Evolutionary conservation across 1,140 invertebrate genomes (phyloP), one percentile per base, ranked within the genome.

Genomic region (Solen grandis): DNA sequence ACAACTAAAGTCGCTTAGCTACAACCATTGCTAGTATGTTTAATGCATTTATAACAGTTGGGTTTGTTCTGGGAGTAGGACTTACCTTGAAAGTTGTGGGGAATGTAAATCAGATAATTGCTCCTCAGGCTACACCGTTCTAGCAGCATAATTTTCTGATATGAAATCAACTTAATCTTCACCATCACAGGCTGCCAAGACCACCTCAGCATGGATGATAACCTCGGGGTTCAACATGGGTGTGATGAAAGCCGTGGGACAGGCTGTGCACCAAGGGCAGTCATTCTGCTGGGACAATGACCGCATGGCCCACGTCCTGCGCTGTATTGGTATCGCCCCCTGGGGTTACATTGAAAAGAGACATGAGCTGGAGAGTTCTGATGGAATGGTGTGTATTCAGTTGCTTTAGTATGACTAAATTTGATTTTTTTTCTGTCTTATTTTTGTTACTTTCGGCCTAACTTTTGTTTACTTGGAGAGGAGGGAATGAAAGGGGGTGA

Each of bases 291-390:
- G 88, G 88, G 85, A 88, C 63, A 83, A 90, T 25, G 84, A 90
- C 57, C 77, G 86, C 27, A 87, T 89, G 84, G 86, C 86, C 0
- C 89, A 90, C 66, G 59, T 87, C 0, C 62, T 91, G 10, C 75
- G 89, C 2, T 90, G 90, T 80, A 97, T 99, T 88, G 98, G 98
- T 57, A 98, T 99, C 81, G 97, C 97, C 4, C 98, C 98, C 5
- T 99, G 98, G 98, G 98, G 98, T 55, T 97, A 99, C 89, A 95
- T 99, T 29, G 96, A 98, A 90, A 96, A 97, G 88, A 96, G 97
- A 89, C 95, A 97, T 82, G 96, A 97, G 88, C 94, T 99, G 22
- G 94, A 98, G 81, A 88, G 72, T 27, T n/a, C 35, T 52, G 69
- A 79, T 65, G 74, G 70, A 41, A 46, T 59, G 69, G 85, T 86